Evolutionary conservation across 2,888 invertebrate genomes (phyloP).

Genomic region (Cataglyphis livida): DNA sequence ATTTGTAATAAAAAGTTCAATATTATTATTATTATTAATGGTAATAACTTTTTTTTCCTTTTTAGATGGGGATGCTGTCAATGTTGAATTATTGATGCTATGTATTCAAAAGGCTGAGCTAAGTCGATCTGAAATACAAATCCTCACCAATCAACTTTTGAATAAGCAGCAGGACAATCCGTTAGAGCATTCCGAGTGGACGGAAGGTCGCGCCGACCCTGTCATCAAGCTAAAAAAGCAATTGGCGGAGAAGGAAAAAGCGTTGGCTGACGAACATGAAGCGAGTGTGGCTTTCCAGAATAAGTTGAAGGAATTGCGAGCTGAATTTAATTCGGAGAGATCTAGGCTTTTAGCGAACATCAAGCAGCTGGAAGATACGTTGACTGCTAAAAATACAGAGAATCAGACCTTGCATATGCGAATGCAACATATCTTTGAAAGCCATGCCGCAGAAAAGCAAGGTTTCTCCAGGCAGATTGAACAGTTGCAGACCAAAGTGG

Average conservation of each 20-base stretch:
- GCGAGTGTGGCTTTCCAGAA: conserved; percentile 91
- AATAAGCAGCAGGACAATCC: conserved; percentile 94
- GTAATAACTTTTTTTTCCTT: conserved; percentile 38
- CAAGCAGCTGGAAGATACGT: conserved; percentile 88
- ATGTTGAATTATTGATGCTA: conserved; percentile 90
- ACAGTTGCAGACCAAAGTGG: conserved; percentile 88
- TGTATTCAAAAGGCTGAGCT: conserved; percentile 93
- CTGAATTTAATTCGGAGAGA: conserved; percentile 90
- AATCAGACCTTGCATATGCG: conserved; percentile 88
- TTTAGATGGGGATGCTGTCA: conserved; percentile 90
- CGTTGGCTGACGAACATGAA: conserved; percentile 91
- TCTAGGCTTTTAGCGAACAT: conserved; percentile 87
- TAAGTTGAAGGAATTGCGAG: conserved; percentile 92
- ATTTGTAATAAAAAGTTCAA: conserved; percentile 25
- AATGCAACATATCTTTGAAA: conserved; percentile 88
- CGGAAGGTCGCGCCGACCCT: conserved; percentile 94
- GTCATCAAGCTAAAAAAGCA: conserved; percentile 95
- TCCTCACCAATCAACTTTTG: conserved; percentile 94
- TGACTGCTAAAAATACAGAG: conserved; percentile 87
- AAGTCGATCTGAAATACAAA: conserved; percentile 95
- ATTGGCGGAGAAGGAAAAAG: conserved; percentile 94
- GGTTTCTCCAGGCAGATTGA: conserved; percentile 88
- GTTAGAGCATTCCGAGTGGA: conserved; percentile 92
- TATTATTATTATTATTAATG: conserved; percentile 13
- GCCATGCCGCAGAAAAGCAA: conserved; percentile 88